Percentiles rank a stretch among this genome's conserved stretches.
Conservation (phyloP, 2,888 invertebrate species). For the Caenorhabditis panamensis region DNA sequence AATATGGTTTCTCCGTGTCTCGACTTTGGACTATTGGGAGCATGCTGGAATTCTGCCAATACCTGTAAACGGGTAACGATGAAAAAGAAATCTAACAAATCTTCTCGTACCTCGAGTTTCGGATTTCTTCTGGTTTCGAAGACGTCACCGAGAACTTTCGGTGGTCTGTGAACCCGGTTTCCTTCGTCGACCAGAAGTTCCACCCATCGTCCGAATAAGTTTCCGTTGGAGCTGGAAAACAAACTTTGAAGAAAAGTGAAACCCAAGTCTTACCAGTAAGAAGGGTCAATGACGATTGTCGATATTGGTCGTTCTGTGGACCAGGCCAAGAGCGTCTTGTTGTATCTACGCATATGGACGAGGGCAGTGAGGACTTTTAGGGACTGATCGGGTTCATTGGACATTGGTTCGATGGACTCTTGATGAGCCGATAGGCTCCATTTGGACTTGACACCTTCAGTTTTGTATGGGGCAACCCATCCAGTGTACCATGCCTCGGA, state of each 20-base stretch:
- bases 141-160: background rate
- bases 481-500: background rate
- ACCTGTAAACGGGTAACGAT: constrained; percentile 8
- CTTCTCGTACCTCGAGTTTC: background rate
- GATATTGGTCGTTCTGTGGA: background rate
- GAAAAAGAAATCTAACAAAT: too few relatives aligned
- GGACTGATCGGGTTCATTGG: too few relatives aligned
- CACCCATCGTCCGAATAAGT: constrained; percentile 12
- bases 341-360: background rate
- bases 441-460: background rate
- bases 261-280: constrained; percentile 16
- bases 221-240: background rate
- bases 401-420: background rate
- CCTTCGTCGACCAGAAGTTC: constrained; percentile 1
- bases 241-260: too few relatives aligned
- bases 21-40: background rate
- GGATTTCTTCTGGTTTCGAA: constrained; percentile 1
- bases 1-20: constrained; percentile 14
- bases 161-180: constrained; percentile 4
- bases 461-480: constrained; percentile 15
- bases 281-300: constrained; percentile 3
- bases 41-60: constrained; percentile 9
- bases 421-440: constrained; percentile 9
- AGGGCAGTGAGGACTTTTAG: background rate
- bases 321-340: constrained; percentile 6